Evolutionary conservation across 92 coral and sea anemone genomes (phyloP).

Genomic region (Palythoa grandis): DNA sequence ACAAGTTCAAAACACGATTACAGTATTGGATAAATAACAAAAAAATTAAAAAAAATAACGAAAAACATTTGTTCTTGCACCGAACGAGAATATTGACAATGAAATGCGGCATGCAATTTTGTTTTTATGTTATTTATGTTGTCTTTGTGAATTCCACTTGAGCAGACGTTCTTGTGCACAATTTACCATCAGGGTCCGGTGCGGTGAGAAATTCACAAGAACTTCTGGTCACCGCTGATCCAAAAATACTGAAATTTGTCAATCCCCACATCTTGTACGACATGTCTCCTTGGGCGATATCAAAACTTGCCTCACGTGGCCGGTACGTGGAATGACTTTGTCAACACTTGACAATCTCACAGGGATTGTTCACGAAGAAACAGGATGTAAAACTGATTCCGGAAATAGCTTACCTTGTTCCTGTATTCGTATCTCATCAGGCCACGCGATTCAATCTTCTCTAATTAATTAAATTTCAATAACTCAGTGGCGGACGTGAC

Average conservation of each 20-base stretch:
- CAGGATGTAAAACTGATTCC: not conserved
- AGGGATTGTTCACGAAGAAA: not conserved
- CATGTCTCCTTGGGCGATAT: not conserved
- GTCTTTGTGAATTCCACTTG: too few relatives aligned
- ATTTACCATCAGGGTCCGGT: too few relatives aligned
- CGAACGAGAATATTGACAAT: too few relatives aligned
- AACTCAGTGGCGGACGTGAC: slow-evolving; percentile 7
- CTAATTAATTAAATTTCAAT: slow-evolving; percentile 26
- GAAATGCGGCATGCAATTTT: too few relatives aligned
- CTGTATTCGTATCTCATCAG: not conserved
- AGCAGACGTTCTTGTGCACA: too few relatives aligned
- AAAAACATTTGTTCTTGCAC: too few relatives aligned
- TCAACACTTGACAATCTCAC: not conserved
- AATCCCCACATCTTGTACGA: not conserved
- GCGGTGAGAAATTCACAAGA: not conserved
- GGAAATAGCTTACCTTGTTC: not conserved
- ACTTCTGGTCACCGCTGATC: not conserved
- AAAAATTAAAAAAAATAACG: too few relatives aligned
- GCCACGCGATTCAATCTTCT: slow-evolving; percentile 32
- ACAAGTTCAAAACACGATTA: too few relatives aligned
- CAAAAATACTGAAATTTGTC: not conserved
- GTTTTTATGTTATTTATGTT: too few relatives aligned
- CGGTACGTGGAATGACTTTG: not conserved
- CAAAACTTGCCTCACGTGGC: not conserved
- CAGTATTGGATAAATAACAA: too few relatives aligned